These are phyloP conservation scores for Amblyraja radiata DNA, from an alignment of 2,797 vertebrate species.

Conservation along the genomic window DNA sequence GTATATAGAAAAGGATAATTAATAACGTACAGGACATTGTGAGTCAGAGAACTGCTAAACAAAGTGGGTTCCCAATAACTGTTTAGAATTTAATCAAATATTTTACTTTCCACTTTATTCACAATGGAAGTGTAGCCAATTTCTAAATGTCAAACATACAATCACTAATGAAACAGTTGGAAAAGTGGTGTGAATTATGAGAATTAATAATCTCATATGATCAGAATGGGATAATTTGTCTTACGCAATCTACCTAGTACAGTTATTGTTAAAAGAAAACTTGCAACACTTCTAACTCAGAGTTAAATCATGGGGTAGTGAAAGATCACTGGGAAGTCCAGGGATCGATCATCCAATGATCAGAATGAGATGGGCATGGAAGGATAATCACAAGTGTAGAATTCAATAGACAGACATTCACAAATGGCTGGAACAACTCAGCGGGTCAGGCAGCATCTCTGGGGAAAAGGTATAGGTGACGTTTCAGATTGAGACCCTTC, in stretches of 20 bases:
- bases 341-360: neutral
- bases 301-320: neutral
- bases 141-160: neutral
- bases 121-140: neutral
- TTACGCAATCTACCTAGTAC: neutral
- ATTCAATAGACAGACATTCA: neutral
- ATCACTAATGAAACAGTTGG: neutral
- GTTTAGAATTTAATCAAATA: slow-evolving; percentile 16
- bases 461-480: no score
- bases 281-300: neutral
- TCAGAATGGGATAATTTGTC: neutral
- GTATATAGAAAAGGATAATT: neutral
- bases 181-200: neutral
- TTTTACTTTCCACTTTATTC: neutral
- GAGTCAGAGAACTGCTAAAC: neutral
- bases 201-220: neutral
- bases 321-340: neutral
- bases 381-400: neutral
- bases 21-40: neutral
- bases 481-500: no score
- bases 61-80: neutral
- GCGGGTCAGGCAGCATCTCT: no score
- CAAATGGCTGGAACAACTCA: no score
- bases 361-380: neutral
- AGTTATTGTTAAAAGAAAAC: neutral